These are phyloP conservation scores for Myotis yumanensis DNA, from an alignment of 2,113 vertebrate species.

Conservation along the genomic window DNA sequence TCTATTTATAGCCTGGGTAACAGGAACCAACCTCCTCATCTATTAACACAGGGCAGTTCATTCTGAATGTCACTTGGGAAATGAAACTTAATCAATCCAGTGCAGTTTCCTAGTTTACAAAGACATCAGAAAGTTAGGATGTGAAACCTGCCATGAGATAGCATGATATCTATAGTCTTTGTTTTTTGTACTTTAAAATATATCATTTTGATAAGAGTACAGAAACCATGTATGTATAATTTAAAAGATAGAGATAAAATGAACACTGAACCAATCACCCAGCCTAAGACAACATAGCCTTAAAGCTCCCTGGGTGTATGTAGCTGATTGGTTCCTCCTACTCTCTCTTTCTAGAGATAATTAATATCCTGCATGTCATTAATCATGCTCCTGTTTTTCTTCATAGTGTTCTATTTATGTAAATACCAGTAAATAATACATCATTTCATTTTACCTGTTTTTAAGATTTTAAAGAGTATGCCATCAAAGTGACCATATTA, in stretches of 20 bases:
- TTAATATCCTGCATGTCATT: neutral
- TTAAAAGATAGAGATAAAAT: neutral
- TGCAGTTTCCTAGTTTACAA: neutral
- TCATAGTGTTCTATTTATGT: neutral
- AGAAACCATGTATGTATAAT: neutral
- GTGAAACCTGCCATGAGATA: neutral
- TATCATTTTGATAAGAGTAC: neutral
- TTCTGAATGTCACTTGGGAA: neutral
- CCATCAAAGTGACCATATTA: neutral
- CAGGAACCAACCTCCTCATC: neutral
- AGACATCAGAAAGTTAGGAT: neutral
- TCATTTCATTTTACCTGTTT: neutral
- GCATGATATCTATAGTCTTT: neutral
- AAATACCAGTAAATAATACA: neutral
- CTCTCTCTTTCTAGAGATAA: neutral
- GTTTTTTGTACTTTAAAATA: constrained; percentile 8
- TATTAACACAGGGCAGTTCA: neutral
- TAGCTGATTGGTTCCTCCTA: neutral
- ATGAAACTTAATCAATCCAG: neutral
- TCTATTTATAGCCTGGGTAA: constrained; percentile 41
- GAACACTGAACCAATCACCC: neutral
- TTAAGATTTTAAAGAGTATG: neutral
- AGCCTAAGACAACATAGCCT: neutral
- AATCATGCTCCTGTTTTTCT: neutral
- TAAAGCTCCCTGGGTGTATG: neutral